Evolutionary conservation across 1,140 invertebrate genomes (phyloP), one percentile per base, ranked within the genome.

Genomic region (Geopemphigus sp.): DNA sequence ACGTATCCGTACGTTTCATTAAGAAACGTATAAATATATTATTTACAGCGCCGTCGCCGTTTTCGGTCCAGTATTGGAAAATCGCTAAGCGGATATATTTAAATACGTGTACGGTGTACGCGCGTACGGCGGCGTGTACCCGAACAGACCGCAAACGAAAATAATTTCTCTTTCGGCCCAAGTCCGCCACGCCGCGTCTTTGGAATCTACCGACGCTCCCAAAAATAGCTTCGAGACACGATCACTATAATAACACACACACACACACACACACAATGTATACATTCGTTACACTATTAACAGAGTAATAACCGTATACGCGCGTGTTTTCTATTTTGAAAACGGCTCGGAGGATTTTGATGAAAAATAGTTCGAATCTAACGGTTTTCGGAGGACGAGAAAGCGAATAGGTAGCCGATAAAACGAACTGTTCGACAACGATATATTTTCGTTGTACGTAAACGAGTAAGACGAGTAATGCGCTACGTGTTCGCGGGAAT

Each of bases 161-260:
- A 11, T 32, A 39, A 56, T 73, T 73, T 73, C 50, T 73, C 70
- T 73, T 73, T 73, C 26, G 4, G 45, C n/a, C 32, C 5, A 5
- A 64, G 61, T 63, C 26, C 15, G 8, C 10, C 17, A 15, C 61
- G 1, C 5, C 5, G 1, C 26, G 17, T 63, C 17, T 39, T 63
- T 32, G 17, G 61, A 11, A 63, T 64, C 29, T 32, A 5, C 29
- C 8, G 19, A 39, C 17, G 10, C 17, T 11, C 8, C 15, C 3
- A 8, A 11, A 39, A 64, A 24, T 17, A 59, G 24, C 57, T 59
- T 59, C 8, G 14, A 26, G 57, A 59, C 5, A 15, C 12, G 14
- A 22, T 15, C 26, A 15, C 1, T 24, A 24, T 2, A 8, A 14
- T 24, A 1, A 26, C 14, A 5, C 12, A 14, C 14, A 12, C 24